These are phyloP conservation scores for Athripsodes cinereus DNA, from an alignment of 2,888 invertebrate genomes.

Conservation along the genomic window DNA sequence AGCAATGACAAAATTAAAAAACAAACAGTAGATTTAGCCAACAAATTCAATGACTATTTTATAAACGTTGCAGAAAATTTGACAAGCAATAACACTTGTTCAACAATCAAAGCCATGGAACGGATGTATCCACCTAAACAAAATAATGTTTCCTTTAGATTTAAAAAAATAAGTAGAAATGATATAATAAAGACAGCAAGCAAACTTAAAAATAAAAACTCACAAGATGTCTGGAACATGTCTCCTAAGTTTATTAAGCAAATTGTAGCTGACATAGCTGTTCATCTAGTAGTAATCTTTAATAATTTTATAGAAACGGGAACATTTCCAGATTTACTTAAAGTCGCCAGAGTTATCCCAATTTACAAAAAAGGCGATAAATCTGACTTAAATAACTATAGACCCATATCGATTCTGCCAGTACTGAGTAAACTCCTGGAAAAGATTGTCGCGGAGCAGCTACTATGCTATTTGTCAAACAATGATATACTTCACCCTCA, in stretches of 20 bases:
- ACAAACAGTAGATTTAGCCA: neutral
- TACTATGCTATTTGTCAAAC: neutral
- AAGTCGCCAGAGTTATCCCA: conserved; percentile 1
- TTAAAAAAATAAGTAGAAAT: neutral
- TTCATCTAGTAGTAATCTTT: neutral
- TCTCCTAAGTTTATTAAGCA: neutral
- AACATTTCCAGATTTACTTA: neutral
- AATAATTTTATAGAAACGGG: neutral
- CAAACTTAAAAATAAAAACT: neutral
- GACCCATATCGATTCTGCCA: conserved; percentile 1
- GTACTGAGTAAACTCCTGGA: neutral
- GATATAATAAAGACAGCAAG: neutral
- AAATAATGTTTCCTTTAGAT: neutral
- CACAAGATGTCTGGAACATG: neutral
- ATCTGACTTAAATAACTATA: too few species aligned
- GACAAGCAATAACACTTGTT: neutral
- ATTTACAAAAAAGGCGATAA: neutral
- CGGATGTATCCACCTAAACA: neutral
- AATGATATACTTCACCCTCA: neutral
- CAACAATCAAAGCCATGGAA: neutral
- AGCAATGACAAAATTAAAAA: neutral
- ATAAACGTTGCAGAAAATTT: neutral
- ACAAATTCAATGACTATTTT: neutral
- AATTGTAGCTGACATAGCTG: neutral
- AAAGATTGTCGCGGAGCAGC: conserved; percentile 2